Evolutionary conservation across 2,797 vertebrate genomes (phyloP).

Genomic region (Urosaurus nigricauda): DNA sequence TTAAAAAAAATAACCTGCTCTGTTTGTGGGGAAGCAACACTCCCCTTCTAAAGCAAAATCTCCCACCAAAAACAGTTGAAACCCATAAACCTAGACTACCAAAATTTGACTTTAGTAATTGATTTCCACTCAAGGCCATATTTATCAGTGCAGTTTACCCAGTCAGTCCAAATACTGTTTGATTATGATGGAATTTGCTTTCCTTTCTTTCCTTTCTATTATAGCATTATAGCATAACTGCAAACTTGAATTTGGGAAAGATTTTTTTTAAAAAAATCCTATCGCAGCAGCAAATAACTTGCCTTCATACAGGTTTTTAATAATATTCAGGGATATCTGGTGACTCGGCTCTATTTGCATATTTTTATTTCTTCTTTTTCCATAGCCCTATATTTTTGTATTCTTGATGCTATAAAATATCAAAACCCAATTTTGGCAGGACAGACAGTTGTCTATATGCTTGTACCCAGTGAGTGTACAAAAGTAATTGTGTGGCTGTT

Average conservation of each 20-base stretch:
- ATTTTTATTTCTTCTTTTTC: conserved; percentile 15
- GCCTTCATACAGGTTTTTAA: conserved; percentile 27
- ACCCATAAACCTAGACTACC: not conserved
- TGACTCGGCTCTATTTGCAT: not conserved
- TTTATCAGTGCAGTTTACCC: conserved; percentile 19
- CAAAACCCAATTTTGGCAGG: not conserved
- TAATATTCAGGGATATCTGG: not conserved
- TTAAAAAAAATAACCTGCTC: conserved; percentile 50
- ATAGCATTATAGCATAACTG: not conserved
- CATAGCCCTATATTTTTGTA: conserved; percentile 11
- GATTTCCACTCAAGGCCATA: conserved; percentile 26
- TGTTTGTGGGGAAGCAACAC: conserved; percentile 53
- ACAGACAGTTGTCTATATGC: not conserved
- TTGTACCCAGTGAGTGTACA: not conserved
- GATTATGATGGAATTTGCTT: conserved; percentile 13
- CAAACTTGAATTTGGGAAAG: conserved; percentile 19
- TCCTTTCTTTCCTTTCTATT: not conserved
- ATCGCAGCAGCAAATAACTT: conserved; percentile 3
- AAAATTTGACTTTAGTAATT: conserved; percentile 48
- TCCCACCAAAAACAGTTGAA: not conserved
- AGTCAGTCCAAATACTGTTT: conserved; percentile 30
- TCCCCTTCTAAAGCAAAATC: not conserved
- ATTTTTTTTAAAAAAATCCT: not conserved
- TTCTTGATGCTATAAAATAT: not conserved
- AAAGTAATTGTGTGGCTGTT: too few species aligned